Conservation (phyloP, 1,140 invertebrate species). For the Sinonovacula constricta region DNA sequence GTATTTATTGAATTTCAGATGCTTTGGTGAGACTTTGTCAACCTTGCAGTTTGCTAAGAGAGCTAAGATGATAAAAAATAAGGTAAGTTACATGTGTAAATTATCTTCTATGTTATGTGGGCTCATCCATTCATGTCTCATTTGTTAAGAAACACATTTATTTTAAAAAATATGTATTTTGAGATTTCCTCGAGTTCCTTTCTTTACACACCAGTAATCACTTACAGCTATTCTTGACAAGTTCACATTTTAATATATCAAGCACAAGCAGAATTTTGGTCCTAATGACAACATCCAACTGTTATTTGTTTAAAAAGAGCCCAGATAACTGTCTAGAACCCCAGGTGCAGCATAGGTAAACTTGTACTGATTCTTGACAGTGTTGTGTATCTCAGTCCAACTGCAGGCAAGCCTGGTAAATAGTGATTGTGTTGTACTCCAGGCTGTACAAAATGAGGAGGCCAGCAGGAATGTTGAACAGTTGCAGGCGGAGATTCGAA, state of each 20-base stretch:
- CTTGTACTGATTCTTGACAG: neutral
- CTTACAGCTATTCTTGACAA: neutral
- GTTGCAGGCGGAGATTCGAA: slow-evolving; percentile 71
- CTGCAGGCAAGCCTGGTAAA: neutral
- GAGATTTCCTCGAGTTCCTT: neutral
- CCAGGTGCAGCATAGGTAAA: neutral
- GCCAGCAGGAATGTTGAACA: slow-evolving; percentile 68
- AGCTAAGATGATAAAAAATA: slow-evolving; percentile 77
- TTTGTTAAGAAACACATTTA: neutral
- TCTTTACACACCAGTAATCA: neutral
- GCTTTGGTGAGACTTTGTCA: slow-evolving; percentile 76
- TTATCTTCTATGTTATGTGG: no score
- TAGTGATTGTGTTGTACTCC: slow-evolving; percentile 17
- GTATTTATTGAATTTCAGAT: slow-evolving; percentile 59
- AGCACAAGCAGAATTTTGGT: no score
- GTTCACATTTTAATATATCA: neutral
- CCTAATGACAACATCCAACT: no score
- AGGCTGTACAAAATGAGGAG: slow-evolving; percentile 77
- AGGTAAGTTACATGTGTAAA: slow-evolving; percentile 62
- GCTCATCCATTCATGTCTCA: neutral
- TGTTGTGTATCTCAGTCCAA: neutral
- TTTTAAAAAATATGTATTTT: neutral
- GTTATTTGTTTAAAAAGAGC: no score
- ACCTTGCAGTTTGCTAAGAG: slow-evolving; percentile 75
- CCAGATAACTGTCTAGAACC: neutral